Evolutionary conservation across 2,888 invertebrate species (phyloP).

Genomic region (Drosophila flavopinicola): DNA sequence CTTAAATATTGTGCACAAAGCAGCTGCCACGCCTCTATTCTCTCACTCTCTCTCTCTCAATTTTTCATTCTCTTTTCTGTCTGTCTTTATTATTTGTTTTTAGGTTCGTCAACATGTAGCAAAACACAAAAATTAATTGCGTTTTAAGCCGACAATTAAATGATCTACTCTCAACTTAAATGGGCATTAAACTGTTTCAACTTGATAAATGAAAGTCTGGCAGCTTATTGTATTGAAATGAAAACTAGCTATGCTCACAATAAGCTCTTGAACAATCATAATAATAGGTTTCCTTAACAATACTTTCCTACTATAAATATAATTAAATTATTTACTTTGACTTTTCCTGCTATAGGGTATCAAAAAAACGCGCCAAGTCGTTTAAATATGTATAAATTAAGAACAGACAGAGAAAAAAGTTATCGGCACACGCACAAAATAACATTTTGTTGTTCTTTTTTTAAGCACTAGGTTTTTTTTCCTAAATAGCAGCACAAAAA

Average conservation of each 20-base stretch:
- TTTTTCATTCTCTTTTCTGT: constrained; percentile 1
- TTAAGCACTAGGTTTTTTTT: constrained; percentile 33
- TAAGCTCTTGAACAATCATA: too few species aligned
- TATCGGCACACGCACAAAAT: constrained; percentile 53
- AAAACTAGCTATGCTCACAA: neutral
- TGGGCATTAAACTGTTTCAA: neutral
- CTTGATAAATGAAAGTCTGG: too few species aligned
- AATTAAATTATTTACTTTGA: neutral
- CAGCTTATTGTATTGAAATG: too few species aligned
- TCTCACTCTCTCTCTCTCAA: constrained; percentile 12
- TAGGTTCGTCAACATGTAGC: constrained; percentile 49
- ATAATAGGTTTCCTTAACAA: too few species aligned
- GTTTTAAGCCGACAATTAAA: constrained; percentile 3
- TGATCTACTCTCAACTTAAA: constrained; percentile 11
- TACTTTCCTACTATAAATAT: too few species aligned
- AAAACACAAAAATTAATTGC: constrained; percentile 15
- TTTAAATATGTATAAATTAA: constrained; percentile 41
- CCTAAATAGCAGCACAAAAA: constrained; percentile 15
- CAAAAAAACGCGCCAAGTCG: constrained; percentile 12
- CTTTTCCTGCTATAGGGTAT: neutral
- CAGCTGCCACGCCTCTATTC: constrained; percentile 37
- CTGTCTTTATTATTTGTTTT: constrained; percentile 39
- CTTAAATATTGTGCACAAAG: constrained; percentile 45
- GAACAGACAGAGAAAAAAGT: constrained; percentile 3
- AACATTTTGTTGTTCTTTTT: constrained; percentile 33